Percentiles rank a stretch among this genome's conserved stretches.
phyloP scores from a whole-genome alignment of 2,113 vertebrate genomes.

The Varanus komodoensis region DNA sequence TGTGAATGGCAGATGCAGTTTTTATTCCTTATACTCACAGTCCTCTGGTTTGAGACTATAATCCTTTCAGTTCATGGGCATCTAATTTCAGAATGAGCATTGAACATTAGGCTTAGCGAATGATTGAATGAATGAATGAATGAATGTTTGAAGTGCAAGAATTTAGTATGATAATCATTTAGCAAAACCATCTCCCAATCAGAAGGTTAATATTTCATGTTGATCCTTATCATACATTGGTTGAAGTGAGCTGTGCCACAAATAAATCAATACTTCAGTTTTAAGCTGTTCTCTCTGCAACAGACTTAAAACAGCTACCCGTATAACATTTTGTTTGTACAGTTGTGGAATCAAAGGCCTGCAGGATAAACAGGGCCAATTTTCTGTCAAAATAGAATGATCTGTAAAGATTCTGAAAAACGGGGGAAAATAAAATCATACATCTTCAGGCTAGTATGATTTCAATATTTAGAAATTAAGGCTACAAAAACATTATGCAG shows the following conservation, averaged over 20 bases:
- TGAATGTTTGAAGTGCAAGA: constrained; percentile 3
- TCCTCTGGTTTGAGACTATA: neutral
- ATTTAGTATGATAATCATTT: constrained; percentile 11
- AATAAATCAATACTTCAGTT: neutral
- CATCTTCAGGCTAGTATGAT: neutral
- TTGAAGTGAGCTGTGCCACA: neutral
- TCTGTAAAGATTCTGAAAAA: constrained; percentile 15
- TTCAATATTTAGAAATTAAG: neutral
- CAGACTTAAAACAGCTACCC: neutral
- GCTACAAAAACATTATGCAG: neutral
- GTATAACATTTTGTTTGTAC: neutral
- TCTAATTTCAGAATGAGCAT: constrained; percentile 23
- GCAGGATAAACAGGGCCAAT: neutral
- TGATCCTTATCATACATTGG: neutral
- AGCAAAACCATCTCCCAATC: constrained; percentile 17
- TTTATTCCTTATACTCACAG: neutral
- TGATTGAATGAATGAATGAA: neutral
- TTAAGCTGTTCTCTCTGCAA: neutral
- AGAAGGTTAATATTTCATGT: neutral
- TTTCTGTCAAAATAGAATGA: constrained; percentile 1
- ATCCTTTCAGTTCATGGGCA: constrained; percentile 42
- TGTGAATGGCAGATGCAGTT: neutral
- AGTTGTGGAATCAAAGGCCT: neutral
- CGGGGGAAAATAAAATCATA: neutral
- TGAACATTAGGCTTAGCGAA: neutral